Conservation (phyloP, 2,797 vertebrate species). For the Sternotherus odoratus region DNA sequence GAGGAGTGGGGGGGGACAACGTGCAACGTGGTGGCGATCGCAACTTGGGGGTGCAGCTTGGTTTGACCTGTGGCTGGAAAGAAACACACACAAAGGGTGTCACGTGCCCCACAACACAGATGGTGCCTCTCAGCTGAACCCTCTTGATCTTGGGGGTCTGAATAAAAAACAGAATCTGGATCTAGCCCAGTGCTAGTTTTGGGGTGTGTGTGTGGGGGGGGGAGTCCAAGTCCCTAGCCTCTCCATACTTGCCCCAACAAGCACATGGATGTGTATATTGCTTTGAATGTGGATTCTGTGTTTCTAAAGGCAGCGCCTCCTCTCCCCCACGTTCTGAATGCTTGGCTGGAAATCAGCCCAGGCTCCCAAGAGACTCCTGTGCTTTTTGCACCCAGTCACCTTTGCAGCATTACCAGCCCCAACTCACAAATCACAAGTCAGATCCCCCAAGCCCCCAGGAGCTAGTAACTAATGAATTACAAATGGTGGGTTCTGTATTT, state of each 20-base stretch:
- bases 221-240: background rate
- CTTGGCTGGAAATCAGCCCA: background rate
- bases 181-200: background rate
- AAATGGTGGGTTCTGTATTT: background rate
- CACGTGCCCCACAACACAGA: background rate
- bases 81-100: background rate
- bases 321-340: accelerated
- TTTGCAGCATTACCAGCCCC: background rate
- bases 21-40: background rate
- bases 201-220: background rate
- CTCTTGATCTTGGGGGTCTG: background rate
- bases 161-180: background rate
- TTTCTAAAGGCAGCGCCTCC: accelerated
- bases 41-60: background rate
- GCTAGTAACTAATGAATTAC: background rate
- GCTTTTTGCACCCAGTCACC: background rate
- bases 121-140: background rate
- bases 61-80: background rate
- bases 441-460: accelerated
- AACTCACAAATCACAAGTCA: background rate
- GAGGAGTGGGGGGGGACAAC: accelerated
- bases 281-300: accelerated
- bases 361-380: background rate
- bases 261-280: accelerated
- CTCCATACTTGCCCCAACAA: background rate